Evolutionary conservation across 1,140 invertebrate species (phyloP).

Genomic region (Scaptomyza montana): DNA sequence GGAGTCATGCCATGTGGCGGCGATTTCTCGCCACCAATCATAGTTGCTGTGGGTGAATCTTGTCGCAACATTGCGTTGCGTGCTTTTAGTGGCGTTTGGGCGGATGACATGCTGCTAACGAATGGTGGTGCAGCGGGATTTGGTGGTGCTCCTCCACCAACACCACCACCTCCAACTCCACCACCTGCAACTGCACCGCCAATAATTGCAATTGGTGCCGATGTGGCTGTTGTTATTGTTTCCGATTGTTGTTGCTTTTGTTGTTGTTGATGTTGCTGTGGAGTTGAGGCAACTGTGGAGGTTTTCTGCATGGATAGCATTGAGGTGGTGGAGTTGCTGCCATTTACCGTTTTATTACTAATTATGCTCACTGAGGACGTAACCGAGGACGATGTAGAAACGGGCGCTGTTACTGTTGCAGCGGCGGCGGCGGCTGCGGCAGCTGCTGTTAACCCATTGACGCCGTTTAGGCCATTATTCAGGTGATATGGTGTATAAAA

Average conservation of each 20-base stretch:
- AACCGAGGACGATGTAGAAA: slow-evolving; percentile 44
- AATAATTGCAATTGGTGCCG: slow-evolving; percentile 70
- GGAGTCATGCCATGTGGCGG: slow-evolving; percentile 80
- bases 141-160: slow-evolving; percentile 44
- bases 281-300: slow-evolving; percentile 2
- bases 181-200: neutral
- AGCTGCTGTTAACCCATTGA: slow-evolving; percentile 73
- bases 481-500: slow-evolving; percentile 82
- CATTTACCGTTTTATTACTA: slow-evolving; percentile 61
- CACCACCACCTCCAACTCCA: no score
- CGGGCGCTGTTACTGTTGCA: slow-evolving; percentile 49
- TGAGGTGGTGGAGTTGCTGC: slow-evolving; percentile 56
- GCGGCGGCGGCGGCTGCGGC: slow-evolving; percentile 65
- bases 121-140: slow-evolving; percentile 70
- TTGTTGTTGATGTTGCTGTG: neutral
- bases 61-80: slow-evolving; percentile 67
- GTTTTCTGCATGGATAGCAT: slow-evolving; percentile 76
- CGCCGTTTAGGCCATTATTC: slow-evolving; percentile 77
- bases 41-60: slow-evolving; percentile 71
- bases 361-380: slow-evolving; percentile 53
- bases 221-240: slow-evolving; percentile 47
- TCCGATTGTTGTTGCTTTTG: slow-evolving; percentile 16
- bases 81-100: slow-evolving; percentile 73
- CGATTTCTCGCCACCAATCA: slow-evolving; percentile 72
- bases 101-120: slow-evolving; percentile 68